Evolutionary conservation across 2,888 invertebrate genomes (phyloP).

Genomic region (Muschampia plurimacula): DNA sequence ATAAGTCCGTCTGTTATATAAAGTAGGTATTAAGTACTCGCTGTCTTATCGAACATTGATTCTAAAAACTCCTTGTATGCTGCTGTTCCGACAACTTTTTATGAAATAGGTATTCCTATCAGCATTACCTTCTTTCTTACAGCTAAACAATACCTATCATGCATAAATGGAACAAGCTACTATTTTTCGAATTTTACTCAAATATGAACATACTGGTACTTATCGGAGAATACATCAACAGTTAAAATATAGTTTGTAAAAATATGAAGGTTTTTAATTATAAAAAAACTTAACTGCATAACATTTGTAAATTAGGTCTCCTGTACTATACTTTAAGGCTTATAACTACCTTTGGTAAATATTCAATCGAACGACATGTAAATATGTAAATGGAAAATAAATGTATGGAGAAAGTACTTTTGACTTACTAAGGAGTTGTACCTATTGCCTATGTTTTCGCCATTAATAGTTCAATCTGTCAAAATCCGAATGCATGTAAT

Average conservation of each 20-base stretch:
- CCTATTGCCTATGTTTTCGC: constrained; percentile 38
- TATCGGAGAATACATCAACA: not conserved
- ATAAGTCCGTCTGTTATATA: constrained; percentile 23
- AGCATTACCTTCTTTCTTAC: not conserved
- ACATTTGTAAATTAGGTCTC: constrained; percentile 17
- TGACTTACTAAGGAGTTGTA: constrained; percentile 49
- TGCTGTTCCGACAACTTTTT: not conserved
- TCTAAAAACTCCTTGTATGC: not conserved
- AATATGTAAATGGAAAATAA: constrained; percentile 60
- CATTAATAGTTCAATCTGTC: constrained; percentile 28
- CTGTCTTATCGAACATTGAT: constrained; percentile 30
- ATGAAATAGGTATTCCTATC: not conserved
- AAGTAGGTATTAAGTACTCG: not conserved
- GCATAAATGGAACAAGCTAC: not conserved
- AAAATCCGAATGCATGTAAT: constrained; percentile 23
- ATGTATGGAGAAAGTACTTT: constrained; percentile 33
- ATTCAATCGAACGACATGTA: constrained; percentile 50
- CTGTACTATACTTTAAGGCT: constrained; percentile 10
- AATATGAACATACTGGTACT: not conserved
- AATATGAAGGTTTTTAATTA: not conserved
- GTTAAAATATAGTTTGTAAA: not conserved
- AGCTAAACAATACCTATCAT: not conserved
- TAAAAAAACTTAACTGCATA: not conserved
- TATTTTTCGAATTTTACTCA: not conserved
- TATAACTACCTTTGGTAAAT: constrained; percentile 27